phyloP scores from a whole-genome alignment of 1,140 invertebrate genomes.

The Drosophila virilis region DNA sequence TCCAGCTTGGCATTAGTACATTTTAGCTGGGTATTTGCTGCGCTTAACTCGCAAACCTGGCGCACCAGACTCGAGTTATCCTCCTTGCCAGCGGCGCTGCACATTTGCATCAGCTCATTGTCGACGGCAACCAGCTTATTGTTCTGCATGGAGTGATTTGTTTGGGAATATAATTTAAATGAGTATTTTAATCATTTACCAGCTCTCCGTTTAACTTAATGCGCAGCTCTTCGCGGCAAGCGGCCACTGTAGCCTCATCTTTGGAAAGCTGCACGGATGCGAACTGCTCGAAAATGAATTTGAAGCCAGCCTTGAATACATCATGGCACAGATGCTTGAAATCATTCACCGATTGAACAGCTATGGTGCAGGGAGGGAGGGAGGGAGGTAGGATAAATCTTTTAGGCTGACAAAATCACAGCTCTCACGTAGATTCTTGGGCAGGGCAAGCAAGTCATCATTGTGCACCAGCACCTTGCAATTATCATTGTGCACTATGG shows the following conservation, averaged over 20 bases:
- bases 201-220: not conserved
- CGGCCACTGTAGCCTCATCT: not conserved
- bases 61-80: not conserved
- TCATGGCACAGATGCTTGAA: constrained; percentile 35
- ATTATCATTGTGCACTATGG: constrained; percentile 36
- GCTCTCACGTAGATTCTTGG: constrained; percentile 60
- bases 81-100: not conserved
- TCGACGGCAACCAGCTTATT: not conserved
- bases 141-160: not conserved
- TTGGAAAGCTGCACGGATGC: not conserved
- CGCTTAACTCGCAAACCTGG: not conserved
- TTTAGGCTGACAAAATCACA: no score
- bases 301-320: constrained; percentile 7
- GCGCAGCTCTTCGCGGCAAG: not conserved
- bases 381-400: not conserved
- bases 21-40: not conserved
- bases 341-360: constrained; percentile 40
- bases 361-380: constrained; percentile 8
- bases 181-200: constrained; percentile 9
- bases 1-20: not conserved
- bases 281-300: constrained; percentile 21
- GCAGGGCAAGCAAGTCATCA: constrained; percentile 40
- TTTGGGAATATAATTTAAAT: not conserved
- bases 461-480: constrained; percentile 46
- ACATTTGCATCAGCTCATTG: not conserved